phyloP scores from a whole-genome alignment of 2,113 vertebrate genomes.

The Pleuronectes platessa region DNA sequence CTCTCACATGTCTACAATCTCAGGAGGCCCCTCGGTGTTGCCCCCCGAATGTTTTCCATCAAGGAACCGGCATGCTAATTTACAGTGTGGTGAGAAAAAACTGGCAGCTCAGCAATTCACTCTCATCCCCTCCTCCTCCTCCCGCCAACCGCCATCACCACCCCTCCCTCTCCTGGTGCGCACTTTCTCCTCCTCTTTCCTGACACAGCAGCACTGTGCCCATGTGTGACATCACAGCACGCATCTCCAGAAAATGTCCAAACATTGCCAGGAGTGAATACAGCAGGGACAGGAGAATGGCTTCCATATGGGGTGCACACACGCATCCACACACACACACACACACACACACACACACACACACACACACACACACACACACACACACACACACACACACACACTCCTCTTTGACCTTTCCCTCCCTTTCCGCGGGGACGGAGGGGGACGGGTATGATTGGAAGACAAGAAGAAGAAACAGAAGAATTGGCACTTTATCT shows the following conservation, averaged over 20 bases:
- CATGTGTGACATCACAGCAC: slow-evolving; percentile 74
- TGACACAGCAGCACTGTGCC: slow-evolving; percentile 73
- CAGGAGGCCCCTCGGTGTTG: slow-evolving; percentile 37
- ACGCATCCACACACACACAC: background rate
- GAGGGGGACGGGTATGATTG: slow-evolving; percentile 26
- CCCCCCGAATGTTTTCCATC: slow-evolving; percentile 73
- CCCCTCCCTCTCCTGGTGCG: slow-evolving; percentile 2
- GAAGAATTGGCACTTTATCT: slow-evolving; percentile 50
- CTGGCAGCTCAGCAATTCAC: slow-evolving; percentile 63
- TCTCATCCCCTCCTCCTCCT: slow-evolving; percentile 1
- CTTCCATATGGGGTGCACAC: slow-evolving; percentile 70
- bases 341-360: background rate
- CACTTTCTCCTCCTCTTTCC: slow-evolving; percentile 55
- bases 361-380: no score
- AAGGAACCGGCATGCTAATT: slow-evolving; percentile 67
- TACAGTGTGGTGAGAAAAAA: slow-evolving; percentile 73
- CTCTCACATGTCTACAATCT: slow-evolving; percentile 45
- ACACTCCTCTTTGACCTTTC: slow-evolving; percentile 15
- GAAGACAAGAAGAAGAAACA: slow-evolving; percentile 42
- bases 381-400: no score
- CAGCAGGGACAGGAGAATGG: slow-evolving; percentile 51
- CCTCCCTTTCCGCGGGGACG: slow-evolving; percentile 30
- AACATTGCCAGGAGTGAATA: slow-evolving; percentile 58
- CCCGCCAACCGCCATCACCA: slow-evolving; percentile 6
- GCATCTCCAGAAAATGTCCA: slow-evolving; percentile 67